Conservation (phyloP, 2,113 vertebrate genomes). For the Hydrolagus affinis region DNA sequence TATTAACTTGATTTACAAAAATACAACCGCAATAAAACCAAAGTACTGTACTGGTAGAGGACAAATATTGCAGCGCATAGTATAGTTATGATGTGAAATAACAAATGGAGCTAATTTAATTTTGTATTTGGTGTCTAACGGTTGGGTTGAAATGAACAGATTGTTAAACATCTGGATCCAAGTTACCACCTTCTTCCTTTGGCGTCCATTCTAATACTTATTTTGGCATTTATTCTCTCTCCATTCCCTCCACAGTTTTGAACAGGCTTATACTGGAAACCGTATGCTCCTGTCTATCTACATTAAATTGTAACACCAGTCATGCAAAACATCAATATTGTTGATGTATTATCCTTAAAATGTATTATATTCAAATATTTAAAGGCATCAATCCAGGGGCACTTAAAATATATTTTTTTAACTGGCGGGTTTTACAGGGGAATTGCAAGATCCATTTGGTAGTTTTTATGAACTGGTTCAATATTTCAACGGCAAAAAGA, state of each 20-base stretch:
- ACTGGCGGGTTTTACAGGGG: neutral
- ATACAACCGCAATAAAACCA: no score
- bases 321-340: neutral
- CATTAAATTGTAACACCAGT: neutral
- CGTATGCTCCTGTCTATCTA: conserved; percentile 16
- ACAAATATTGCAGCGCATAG: no score
- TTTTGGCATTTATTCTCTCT: conserved; percentile 1
- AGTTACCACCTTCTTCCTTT: neutral
- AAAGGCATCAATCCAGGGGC: neutral
- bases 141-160: neutral
- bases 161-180: conserved; percentile 5
- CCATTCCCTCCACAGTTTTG: neutral
- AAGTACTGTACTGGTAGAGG: no score
- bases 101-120: no score
- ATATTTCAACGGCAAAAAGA: neutral
- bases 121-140: neutral
- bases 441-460: neutral
- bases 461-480: neutral
- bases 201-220: conserved; percentile 6
- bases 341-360: neutral
- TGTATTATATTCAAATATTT: neutral
- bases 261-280: neutral
- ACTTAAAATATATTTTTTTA: neutral
- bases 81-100: no score
- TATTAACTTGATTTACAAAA: no score